A percentile compares a stretch with the other conserved stretches of the same genome.
phyloP scores from a whole-genome alignment of 1,140 invertebrate genomes.

The Papilio polyxenes region DNA sequence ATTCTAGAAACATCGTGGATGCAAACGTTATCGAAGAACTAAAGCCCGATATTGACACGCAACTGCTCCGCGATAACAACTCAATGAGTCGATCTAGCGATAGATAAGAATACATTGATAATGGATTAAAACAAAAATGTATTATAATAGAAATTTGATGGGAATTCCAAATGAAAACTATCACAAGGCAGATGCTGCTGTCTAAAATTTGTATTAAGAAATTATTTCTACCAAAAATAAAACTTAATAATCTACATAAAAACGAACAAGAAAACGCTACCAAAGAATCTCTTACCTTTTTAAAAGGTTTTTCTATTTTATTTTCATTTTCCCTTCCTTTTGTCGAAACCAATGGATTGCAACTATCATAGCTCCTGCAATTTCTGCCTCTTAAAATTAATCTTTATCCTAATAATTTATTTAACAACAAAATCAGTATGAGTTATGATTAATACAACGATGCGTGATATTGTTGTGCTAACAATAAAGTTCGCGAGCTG shows the following conservation, averaged over 20 bases:
- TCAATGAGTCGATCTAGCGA: constrained; percentile 45
- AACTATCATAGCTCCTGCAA: no score
- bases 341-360: background rate
- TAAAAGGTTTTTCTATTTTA: background rate
- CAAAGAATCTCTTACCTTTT: background rate
- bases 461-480: background rate
- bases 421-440: background rate
- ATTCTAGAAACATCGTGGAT: constrained; percentile 34
- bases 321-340: background rate
- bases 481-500: constrained; percentile 29
- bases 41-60: constrained; percentile 44
- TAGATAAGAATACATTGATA: constrained; percentile 43
- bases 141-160: background rate
- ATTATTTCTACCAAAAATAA: background rate
- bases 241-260: background rate
- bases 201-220: background rate
- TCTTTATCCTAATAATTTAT: background rate
- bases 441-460: background rate
- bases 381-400: background rate
- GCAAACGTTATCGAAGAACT: constrained; percentile 27
- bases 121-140: background rate
- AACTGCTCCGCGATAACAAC: constrained; percentile 46
- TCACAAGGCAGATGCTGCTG: background rate
- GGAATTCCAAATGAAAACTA: background rate
- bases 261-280: background rate